phyloP scores from a whole-genome alignment of 2,888 invertebrate species.

The Lithodes maja region DNA sequence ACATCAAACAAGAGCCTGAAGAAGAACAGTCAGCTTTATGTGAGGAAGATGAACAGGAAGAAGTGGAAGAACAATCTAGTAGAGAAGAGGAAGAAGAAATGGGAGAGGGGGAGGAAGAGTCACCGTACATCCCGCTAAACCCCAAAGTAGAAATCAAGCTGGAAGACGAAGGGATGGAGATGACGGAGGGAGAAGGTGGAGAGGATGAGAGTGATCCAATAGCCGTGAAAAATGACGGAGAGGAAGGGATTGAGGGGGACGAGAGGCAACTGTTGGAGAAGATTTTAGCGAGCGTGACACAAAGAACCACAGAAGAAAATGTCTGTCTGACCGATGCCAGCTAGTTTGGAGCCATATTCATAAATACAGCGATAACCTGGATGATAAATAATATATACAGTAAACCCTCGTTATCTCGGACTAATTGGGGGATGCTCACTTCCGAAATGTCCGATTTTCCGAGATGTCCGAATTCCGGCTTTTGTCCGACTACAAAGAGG shows the following conservation, averaged over 20 bases:
- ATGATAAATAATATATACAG: no score
- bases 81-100: background rate
- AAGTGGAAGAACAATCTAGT: slow-evolving; percentile 20
- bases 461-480: no score
- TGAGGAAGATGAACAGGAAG: slow-evolving; percentile 23
- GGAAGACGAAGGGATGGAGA: slow-evolving; percentile 47
- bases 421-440: no score
- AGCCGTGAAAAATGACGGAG: background rate
- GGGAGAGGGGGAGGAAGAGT: slow-evolving; percentile 32
- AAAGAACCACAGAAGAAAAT: background rate
- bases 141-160: slow-evolving; percentile 62
- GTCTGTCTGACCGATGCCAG: background rate
- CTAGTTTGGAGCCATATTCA: no score
- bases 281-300: background rate
- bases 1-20: slow-evolving; percentile 44
- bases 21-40: slow-evolving; percentile 1
- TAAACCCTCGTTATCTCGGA: no score
- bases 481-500: no score
- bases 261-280: slow-evolving; percentile 1
- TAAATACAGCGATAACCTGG: no score
- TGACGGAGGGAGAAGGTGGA: background rate
- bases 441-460: no score
- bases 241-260: background rate
- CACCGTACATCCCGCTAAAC: slow-evolving; percentile 45
- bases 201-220: background rate